Evolutionary conservation across 1,140 invertebrate genomes (phyloP).

Genomic region (Calliphora vicina): DNA sequence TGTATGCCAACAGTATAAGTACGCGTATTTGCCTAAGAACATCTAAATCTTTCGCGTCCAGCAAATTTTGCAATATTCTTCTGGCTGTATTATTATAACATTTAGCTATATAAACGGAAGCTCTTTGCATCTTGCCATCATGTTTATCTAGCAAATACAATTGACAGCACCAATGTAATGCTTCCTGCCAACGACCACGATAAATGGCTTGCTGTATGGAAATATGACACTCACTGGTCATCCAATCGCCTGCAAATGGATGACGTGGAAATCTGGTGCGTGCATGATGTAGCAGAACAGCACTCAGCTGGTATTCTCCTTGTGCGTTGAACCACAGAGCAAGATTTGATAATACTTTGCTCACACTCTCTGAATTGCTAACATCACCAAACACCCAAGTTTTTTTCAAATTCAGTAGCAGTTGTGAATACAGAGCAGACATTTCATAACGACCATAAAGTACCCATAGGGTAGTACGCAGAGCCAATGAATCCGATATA

Average conservation of each 20-base stretch:
- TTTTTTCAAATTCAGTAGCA: constrained; percentile 74
- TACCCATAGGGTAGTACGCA: constrained; percentile 85
- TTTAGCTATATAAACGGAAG: constrained; percentile 74
- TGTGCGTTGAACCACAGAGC: constrained; percentile 70
- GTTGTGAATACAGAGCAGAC: constrained; percentile 78
- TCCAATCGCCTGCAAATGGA: constrained; percentile 72
- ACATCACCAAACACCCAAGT: constrained; percentile 63
- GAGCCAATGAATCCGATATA: constrained; percentile 77
- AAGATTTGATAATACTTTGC: constrained; percentile 76
- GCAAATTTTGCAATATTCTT: constrained; percentile 68
- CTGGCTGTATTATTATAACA: constrained; percentile 72
- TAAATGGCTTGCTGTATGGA: constrained; percentile 68
- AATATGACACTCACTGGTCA: constrained; percentile 72
- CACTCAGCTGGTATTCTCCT: constrained; percentile 69
- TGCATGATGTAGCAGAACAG: constrained; percentile 67
- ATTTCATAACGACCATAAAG: constrained; percentile 88
- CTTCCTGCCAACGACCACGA: constrained; percentile 78
- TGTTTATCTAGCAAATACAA: constrained; percentile 75
- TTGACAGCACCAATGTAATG: constrained; percentile 76
- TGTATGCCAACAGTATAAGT: constrained; percentile 76
- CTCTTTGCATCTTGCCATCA: constrained; percentile 73
- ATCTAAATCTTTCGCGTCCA: constrained; percentile 67
- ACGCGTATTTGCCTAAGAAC: constrained; percentile 71
- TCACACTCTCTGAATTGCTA: constrained; percentile 74
- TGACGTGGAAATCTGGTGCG: constrained; percentile 71